Evolutionary conservation across 2,797 vertebrate genomes (phyloP).

Genomic region (Enteromius treurensis): DNA sequence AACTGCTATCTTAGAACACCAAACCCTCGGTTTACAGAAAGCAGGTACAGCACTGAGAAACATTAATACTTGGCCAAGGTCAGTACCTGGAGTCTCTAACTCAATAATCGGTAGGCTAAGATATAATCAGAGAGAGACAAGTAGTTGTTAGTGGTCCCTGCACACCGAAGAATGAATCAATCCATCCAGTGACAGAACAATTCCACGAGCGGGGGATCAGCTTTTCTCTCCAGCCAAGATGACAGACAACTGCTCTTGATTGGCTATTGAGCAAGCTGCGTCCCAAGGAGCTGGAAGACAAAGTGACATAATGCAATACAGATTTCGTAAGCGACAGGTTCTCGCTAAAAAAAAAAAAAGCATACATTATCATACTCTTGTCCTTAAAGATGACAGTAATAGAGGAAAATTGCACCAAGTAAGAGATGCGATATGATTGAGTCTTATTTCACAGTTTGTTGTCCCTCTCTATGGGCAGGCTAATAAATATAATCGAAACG

Average conservation of each 20-base stretch:
- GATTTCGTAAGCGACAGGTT: slow-evolving; percentile 34
- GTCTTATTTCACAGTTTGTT: slow-evolving; percentile 6
- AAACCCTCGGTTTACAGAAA: neutral
- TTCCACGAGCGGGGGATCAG: slow-evolving; percentile 57
- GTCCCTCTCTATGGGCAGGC: neutral
- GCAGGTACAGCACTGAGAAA: slow-evolving; percentile 8
- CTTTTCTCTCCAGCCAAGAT: slow-evolving; percentile 50
- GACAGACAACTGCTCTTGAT: slow-evolving; percentile 54
- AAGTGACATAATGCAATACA: slow-evolving; percentile 48
- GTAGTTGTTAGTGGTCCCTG: slow-evolving; percentile 61
- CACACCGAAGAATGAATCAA: slow-evolving; percentile 62
- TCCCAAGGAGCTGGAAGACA: slow-evolving; percentile 43
- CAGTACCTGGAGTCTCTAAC: slow-evolving; percentile 59
- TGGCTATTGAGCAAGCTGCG: slow-evolving; percentile 49
- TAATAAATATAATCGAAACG: neutral
- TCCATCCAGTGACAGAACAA: slow-evolving; percentile 65
- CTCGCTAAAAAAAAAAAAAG: neutral
- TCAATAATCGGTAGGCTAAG: slow-evolving; percentile 65
- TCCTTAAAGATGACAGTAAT: slow-evolving; percentile 37
- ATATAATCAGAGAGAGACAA: slow-evolving; percentile 64
- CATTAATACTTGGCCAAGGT: slow-evolving; percentile 61
- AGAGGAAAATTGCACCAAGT: slow-evolving; percentile 26
- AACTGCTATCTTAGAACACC: slow-evolving; percentile 10
- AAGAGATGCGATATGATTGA: neutral
- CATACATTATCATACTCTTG: neutral